Evolutionary conservation across 2,797 vertebrate species (phyloP).

Genomic region (Danio albolineatus): DNA sequence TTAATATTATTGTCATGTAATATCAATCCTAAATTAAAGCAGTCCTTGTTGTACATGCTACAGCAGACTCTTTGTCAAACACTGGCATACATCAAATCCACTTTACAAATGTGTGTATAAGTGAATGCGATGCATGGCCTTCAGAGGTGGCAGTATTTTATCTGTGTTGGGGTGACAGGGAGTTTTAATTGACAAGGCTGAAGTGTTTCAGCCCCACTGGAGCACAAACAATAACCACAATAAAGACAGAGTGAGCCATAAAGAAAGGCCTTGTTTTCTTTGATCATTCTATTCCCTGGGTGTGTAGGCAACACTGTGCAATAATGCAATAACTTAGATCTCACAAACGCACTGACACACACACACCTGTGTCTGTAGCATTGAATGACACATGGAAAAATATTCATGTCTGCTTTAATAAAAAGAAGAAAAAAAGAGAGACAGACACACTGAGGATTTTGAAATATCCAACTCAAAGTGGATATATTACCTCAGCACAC

Average conservation of each 20-base stretch:
- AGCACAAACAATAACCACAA: slow-evolving; percentile 70
- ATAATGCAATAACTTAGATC: slow-evolving; percentile 55
- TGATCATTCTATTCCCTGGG: slow-evolving; percentile 65
- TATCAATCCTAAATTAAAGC: slow-evolving; percentile 6
- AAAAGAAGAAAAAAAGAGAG: slow-evolving; percentile 43
- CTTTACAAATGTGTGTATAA: slow-evolving; percentile 41
- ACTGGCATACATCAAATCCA: slow-evolving; percentile 27
- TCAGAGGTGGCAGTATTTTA: slow-evolving; percentile 61
- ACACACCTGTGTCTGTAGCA: slow-evolving; percentile 37
- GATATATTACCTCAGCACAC: slow-evolving; percentile 24
- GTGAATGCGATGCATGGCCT: slow-evolving; percentile 55
- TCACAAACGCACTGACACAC: slow-evolving; percentile 37
- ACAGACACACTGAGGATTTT: slow-evolving; percentile 29
- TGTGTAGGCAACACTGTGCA: slow-evolving; percentile 55
- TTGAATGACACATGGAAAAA: slow-evolving; percentile 50
- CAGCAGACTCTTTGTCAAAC: slow-evolving; percentile 20
- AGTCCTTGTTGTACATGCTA: not conserved
- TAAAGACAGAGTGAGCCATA: slow-evolving; percentile 68
- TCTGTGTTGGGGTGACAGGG: slow-evolving; percentile 59
- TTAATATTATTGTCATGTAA: slow-evolving; percentile 15
- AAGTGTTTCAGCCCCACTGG: slow-evolving; percentile 61
- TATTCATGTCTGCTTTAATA: slow-evolving; percentile 45
- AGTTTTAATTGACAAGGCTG: slow-evolving; percentile 70
- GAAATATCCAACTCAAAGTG: slow-evolving; percentile 36
- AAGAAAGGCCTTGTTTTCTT: slow-evolving; percentile 66